phyloP scores from a whole-genome alignment of 2,113 vertebrate genomes.

The Gnathonemus echidnorhynchus region DNA sequence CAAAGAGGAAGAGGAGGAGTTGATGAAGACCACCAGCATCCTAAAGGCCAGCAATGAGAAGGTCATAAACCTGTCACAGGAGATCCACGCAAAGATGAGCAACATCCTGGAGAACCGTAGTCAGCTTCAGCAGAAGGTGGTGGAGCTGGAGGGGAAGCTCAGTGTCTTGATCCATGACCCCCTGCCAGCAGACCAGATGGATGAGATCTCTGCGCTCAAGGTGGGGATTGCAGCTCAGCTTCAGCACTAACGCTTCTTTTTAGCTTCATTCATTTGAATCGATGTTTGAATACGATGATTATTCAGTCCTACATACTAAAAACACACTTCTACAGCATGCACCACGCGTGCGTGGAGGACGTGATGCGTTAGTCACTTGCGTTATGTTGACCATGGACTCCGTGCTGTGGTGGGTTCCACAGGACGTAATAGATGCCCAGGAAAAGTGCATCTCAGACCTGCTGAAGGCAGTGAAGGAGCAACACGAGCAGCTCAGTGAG shows the following conservation, averaged over 20 bases:
- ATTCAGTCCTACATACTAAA: not conserved
- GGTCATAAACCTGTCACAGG: constrained; percentile 73
- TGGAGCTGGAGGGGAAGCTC: constrained; percentile 74
- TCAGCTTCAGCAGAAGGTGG: constrained; percentile 74
- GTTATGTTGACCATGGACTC: not conserved
- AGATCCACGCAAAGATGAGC: constrained; percentile 78
- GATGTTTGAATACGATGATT: not conserved
- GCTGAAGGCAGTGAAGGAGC: constrained; percentile 52
- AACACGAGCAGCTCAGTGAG: constrained; percentile 54
- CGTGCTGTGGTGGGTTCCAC: not conserved
- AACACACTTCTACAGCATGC: too few species aligned
- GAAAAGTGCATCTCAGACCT: constrained; percentile 55
- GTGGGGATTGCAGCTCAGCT: constrained; percentile 50
- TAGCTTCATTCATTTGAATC: not conserved
- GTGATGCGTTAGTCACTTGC: not conserved
- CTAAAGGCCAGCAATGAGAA: constrained; percentile 79
- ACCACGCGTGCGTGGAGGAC: not conserved
- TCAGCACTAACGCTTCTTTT: too few species aligned
- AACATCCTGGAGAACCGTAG: constrained; percentile 72
- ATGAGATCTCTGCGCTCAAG: constrained; percentile 73
- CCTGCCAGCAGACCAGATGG: constrained; percentile 53
- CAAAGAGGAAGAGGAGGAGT: constrained; percentile 79
- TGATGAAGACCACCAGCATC: constrained; percentile 74
- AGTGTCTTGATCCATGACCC: constrained; percentile 59
- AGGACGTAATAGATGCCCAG: constrained; percentile 55